These are phyloP conservation scores for Pachymerium ferrugineum DNA, from an alignment of 2,888 invertebrate genomes.

Conservation along the genomic window DNA sequence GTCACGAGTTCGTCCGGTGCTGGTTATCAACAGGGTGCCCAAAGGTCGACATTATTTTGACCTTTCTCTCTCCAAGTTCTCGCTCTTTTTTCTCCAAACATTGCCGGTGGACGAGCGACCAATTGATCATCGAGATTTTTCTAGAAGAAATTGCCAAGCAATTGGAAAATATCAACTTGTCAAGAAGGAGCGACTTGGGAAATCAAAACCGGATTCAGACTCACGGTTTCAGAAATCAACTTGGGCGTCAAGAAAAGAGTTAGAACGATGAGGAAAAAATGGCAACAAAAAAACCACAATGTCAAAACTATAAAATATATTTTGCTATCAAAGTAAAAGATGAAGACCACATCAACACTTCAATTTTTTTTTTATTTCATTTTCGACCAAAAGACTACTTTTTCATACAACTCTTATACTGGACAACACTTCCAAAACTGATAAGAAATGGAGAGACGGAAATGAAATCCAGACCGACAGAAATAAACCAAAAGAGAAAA, in stretches of 20 bases:
- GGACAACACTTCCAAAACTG: conserved; percentile 1
- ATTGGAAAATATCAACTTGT: conserved; percentile 27
- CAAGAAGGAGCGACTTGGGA: conserved; percentile 16
- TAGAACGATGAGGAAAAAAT: neutral
- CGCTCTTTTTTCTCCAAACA: conserved; percentile 8
- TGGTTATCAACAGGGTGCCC: neutral
- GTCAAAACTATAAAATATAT: conserved; percentile 22
- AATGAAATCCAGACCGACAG: conserved; percentile 9
- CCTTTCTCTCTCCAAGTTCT: neutral
- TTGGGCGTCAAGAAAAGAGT: neutral
- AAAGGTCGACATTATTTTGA: conserved; percentile 20
- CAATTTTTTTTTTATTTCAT: neutral
- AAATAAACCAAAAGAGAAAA: neutral
- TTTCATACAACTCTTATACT: conserved; percentile 5
- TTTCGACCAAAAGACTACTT: neutral
- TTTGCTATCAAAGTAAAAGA: conserved; percentile 6
- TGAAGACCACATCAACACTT: conserved; percentile 15
- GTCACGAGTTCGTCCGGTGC: conserved; percentile 21
- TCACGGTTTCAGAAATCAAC: conserved; percentile 7
- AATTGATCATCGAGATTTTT: conserved; percentile 21
- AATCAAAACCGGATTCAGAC: conserved; percentile 19
- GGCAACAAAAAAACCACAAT: conserved; percentile 21
- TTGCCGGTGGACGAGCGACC: conserved; percentile 11
- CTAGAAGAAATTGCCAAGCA: conserved; percentile 22
- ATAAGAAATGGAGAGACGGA: conserved; percentile 16